Base-by-base conservation (phyloP, 2,888 invertebrate genomes). In the Lottia scabra region DNA sequence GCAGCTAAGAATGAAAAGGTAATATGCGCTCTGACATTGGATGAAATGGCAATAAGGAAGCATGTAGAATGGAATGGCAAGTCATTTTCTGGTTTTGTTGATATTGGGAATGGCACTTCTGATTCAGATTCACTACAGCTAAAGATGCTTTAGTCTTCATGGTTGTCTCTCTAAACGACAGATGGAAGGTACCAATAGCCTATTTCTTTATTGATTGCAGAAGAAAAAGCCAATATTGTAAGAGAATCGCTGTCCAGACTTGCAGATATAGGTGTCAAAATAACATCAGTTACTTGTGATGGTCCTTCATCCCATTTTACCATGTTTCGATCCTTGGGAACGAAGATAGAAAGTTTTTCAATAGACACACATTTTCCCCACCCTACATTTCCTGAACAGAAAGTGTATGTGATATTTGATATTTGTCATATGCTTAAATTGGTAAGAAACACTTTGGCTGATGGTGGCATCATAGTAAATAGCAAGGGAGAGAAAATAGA, bases 61-160 rank as follows among this genome's bases (percentile, higher is more conserved):
- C 69, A 69, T 27, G 27, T 64, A 16, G 44, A 69, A 45, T 64
- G 69, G 69, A 63, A 64, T 69, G 64, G 69, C 45, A 43, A 64
- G 30, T 8, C 44, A 19, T 13, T 30, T n/a, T 16, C n/a, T 45
- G 69, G 64, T 30, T 64, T 26, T 64, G 64, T 70, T 6, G 64
- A 19, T 45, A 23, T 70, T 46, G 70, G 70, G 26, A 70, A 16
- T 10, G 45, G 63, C 19, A 45, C 30, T 45, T 38, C 6, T 38
- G 63, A 69, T 23, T 38, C 38, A 38, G 44, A 69, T 63, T 63
- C 63, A n/a, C 69, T n/a, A 12, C 38, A 23, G 69, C 45, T 15
- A 69, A 62, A 63, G 63, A 63, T 6, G 69, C 63, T 38, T 62
- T 56, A 23, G 23, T 56, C 43, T 16, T 68, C 13, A 62, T 43